phyloP scores from a whole-genome alignment of 2,113 vertebrate species.

The Cyprinodon tularosa region DNA sequence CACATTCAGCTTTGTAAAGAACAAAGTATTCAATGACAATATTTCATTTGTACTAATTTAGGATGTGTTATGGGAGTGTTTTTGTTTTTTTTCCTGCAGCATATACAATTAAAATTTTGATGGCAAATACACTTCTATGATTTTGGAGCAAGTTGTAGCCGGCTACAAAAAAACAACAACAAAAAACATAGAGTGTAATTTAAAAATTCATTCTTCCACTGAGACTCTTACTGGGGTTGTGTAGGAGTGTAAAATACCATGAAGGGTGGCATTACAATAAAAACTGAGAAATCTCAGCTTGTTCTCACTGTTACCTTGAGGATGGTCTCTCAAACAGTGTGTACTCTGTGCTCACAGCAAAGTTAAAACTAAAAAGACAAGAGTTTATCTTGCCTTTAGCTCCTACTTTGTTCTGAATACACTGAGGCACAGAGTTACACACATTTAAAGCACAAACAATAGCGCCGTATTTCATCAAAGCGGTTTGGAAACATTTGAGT shows the following conservation, averaged over 20 bases:
- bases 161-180: not conserved
- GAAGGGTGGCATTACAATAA: constrained; percentile 11
- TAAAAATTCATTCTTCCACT: not conserved
- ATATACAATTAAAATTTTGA: no score
- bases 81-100: no score
- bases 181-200: constrained; percentile 10
- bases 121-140: not conserved
- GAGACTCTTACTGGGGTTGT: constrained; percentile 16
- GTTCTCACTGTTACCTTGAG: constrained; percentile 47
- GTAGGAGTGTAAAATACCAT: constrained; percentile 26
- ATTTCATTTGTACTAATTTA: no score
- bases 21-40: no score
- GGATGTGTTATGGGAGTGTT: no score
- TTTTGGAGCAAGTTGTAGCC: not conserved
- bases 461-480: constrained; percentile 56
- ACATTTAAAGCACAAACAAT: constrained; percentile 56
- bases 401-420: constrained; percentile 62
- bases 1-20: no score
- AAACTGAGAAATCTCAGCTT: constrained; percentile 17
- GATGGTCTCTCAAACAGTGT: constrained; percentile 37
- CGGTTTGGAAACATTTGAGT: constrained; percentile 51
- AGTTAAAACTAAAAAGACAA: constrained; percentile 48
- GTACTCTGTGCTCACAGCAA: constrained; percentile 41
- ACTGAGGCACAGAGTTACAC: constrained; percentile 24
- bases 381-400: constrained; percentile 52